Evolutionary conservation across 2,797 vertebrate species (phyloP), one percentile per base, ranked within the genome.

Genomic region (Octomys mimax): DNA sequence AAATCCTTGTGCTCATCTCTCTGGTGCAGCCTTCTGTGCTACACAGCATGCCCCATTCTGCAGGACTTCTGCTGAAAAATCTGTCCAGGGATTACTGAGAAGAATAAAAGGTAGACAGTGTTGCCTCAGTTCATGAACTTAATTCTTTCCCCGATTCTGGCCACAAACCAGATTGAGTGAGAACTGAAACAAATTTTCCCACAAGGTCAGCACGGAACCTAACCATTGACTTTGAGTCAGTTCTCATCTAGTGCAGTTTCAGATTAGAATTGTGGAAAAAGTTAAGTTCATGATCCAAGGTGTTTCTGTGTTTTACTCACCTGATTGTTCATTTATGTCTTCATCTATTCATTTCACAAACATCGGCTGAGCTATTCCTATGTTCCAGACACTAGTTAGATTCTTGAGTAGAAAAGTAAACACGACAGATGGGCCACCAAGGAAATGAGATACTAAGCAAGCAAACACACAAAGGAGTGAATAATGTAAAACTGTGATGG

Each of bases 381-480:
- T 42, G 46, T 42, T 54, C 46, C n/a, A 31, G 36, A 84, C 57
- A 87, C 36, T 78, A 62, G 31, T 22, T 78, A 62, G n/a, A 31
- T 71, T 46, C 33, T 39, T 62, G 92, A 92, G 52, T 59, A 71
- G 36, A 59, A 6, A 93, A 54, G 77, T 95, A 89, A 91, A 78
- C n/a, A 91, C 81, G 86, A 92, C 5, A 39, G 57, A 84, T n/a
- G 68, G 52, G 18, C 31, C 19, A 49, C 16, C 36, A 70, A 85
- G n/a, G 75, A 73, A 71, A 83, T 46, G 46, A 95, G 54, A 87
- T 46, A 80, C 68, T 78, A 82, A 75, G 68, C 33, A 93, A 86
- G 81, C 24, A 91, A 91, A 88, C 24, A 52, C 49, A 91, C 18
- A 92, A 52, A 87, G 70, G 75, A 79, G 88, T 62, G 70, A 19